Evolutionary conservation across 1,140 invertebrate genomes (phyloP).

Genomic region (Plutomurus gul): DNA sequence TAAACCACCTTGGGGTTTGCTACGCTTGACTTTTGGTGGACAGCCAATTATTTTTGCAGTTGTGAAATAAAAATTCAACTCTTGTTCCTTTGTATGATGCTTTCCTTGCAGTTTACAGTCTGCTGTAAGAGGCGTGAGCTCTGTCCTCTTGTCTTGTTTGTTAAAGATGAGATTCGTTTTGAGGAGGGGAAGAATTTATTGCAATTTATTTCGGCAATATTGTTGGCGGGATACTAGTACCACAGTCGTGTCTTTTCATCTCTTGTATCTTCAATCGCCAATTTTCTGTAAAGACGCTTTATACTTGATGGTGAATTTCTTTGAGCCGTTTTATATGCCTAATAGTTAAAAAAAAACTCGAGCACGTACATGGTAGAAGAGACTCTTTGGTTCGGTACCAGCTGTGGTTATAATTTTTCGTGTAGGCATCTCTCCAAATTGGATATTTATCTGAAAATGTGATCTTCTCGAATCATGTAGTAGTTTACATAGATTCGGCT

Average conservation of each 20-base stretch:
- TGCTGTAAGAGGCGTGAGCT: slow-evolving; percentile 6
- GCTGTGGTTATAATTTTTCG: no score
- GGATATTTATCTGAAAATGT: no score
- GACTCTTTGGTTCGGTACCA: no score
- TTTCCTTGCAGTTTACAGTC: background rate
- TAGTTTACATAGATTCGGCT: no score
- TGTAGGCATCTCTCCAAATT: no score
- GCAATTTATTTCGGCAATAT: background rate
- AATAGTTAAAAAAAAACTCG: no score
- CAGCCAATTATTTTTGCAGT: background rate
- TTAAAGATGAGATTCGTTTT: background rate
- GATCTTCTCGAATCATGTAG: no score
- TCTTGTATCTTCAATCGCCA: background rate
- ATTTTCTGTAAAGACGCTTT: background rate
- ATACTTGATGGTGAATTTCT: no score
- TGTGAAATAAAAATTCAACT: background rate
- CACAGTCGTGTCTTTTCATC: background rate
- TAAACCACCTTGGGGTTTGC: slow-evolving; percentile 18
- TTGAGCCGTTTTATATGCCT: no score
- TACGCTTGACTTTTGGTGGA: slow-evolving; percentile 11
- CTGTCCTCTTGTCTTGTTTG: background rate
- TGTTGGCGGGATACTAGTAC: background rate
- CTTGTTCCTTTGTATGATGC: background rate
- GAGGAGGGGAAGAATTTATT: background rate
- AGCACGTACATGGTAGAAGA: no score